These are phyloP conservation scores for Tanypteryx hageni DNA, from an alignment of 2,888 invertebrate genomes.

Conservation along the genomic window DNA sequence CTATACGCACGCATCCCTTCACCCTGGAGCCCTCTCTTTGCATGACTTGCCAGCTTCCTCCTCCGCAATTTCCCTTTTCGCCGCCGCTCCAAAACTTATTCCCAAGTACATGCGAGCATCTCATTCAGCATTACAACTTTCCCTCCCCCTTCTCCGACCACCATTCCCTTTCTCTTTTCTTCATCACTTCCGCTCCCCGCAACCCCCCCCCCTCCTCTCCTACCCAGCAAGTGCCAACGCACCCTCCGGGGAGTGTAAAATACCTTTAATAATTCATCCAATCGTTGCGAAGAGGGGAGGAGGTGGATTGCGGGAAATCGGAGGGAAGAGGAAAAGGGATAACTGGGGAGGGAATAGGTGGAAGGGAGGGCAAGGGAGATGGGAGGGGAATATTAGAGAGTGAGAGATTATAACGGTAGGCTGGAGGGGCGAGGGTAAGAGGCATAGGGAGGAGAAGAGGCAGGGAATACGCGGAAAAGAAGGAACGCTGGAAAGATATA, in stretches of 20 bases:
- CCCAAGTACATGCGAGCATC: not conserved
- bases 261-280: constrained; percentile 50
- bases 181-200: not conserved
- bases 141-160: not conserved
- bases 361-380: not conserved
- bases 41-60: not conserved
- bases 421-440: not conserved
- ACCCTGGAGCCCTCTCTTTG: not conserved
- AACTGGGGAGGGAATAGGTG: not conserved
- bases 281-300: not conserved
- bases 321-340: not conserved
- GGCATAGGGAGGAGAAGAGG: not conserved
- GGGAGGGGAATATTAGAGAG: not conserved
- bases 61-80: constrained; percentile 13
- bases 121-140: not conserved
- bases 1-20: not conserved
- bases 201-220: not conserved
- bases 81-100: not conserved
- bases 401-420: not conserved
- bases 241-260: constrained; percentile 41
- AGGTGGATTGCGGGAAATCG: not conserved
- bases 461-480: not conserved
- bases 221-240: constrained; percentile 41
- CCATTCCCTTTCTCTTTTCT: not conserved
- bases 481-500: too few species aligned